Conservation (phyloP, 53 echinoderm and acorn worm species). For the Apostichopus leukothele region DNA sequence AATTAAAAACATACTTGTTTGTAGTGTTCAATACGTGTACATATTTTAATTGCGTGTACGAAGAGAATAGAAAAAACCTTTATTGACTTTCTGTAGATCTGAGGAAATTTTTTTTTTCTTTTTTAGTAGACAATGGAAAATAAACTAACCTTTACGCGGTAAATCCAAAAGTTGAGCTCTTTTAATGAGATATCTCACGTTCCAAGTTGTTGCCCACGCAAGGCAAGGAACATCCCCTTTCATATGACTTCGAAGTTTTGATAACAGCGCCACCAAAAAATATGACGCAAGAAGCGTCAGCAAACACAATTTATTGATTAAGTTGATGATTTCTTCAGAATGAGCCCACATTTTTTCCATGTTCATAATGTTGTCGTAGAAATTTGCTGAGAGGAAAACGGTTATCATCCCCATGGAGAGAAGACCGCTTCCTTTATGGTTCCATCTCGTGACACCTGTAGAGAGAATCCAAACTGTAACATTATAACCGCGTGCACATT, state of each 20-base stretch:
- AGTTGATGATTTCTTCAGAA: neutral
- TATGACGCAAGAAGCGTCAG: neutral
- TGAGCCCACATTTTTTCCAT: neutral
- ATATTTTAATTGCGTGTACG: too few species aligned
- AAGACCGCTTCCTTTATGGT: slow-evolving; percentile 1
- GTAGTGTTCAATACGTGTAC: too few species aligned
- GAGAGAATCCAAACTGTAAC: neutral
- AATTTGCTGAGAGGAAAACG: neutral
- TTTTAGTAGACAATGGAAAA: too few species aligned
- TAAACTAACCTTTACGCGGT: slow-evolving; percentile 11
- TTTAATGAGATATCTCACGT: neutral
- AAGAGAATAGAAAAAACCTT: too few species aligned
- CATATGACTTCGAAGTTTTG: neutral
- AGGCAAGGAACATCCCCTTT: neutral
- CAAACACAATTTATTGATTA: neutral
- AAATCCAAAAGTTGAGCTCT: slow-evolving; percentile 12
- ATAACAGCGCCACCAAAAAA: neutral
- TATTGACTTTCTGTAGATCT: too few species aligned
- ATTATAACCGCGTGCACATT: too few species aligned
- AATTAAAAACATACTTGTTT: too few species aligned
- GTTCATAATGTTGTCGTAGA: neutral
- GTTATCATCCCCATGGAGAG: neutral
- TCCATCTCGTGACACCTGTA: neutral
- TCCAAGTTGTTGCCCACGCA: slow-evolving; percentile 1
- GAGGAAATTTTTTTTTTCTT: too few species aligned